Evolutionary conservation across 2,888 invertebrate species (phyloP), one percentile per base, ranked within the genome.

Genomic region (Caenorhabditis sp.): DNA sequence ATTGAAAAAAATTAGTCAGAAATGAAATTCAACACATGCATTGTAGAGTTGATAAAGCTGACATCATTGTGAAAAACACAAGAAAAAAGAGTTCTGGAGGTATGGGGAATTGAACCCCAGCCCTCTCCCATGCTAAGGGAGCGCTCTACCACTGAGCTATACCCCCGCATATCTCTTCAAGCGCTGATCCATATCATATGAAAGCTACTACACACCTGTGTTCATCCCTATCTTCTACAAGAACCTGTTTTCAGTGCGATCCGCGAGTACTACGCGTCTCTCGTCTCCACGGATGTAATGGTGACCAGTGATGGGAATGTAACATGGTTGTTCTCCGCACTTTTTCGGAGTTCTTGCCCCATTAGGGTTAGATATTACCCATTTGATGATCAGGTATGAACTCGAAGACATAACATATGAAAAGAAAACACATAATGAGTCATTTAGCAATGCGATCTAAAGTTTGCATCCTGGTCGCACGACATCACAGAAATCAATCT

Each of bases 401-500:
- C 22, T 44, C 28, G 41, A 19, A n/a, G n/a, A n/a, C n/a, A n/a
- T n/a, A n/a, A n/a, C n/a, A n/a, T n/a, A n/a, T n/a, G n/a, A n/a
- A n/a, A n/a, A n/a, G n/a, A n/a, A 8, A 64, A 10, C 28, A n/a
- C 5, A 56, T 19, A 51, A 59, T 19, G 26, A 51, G 2, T 47
- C 51, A 82, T 85, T 85, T 93, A 94, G 91, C 93, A 93, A 89
- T 94, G 94, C 85, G 92, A 93, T 47, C 93, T 94, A 93, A 93
- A 93, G 85, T 94, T 94, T 84, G 93, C 94, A 8, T 93, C 93
- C 1, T 94, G 94, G 94, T 94, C 94, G 0, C 94, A 94, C 90
- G 94, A 94, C 84, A 93, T 93, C 10, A 76, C 82, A 1, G 93
- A 93, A 85, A 91, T 94, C 75, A 89, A 96, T 91, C 93, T 96